phyloP scores from a whole-genome alignment of 2,113 vertebrate species.

The Trochalopteron elliotii region DNA sequence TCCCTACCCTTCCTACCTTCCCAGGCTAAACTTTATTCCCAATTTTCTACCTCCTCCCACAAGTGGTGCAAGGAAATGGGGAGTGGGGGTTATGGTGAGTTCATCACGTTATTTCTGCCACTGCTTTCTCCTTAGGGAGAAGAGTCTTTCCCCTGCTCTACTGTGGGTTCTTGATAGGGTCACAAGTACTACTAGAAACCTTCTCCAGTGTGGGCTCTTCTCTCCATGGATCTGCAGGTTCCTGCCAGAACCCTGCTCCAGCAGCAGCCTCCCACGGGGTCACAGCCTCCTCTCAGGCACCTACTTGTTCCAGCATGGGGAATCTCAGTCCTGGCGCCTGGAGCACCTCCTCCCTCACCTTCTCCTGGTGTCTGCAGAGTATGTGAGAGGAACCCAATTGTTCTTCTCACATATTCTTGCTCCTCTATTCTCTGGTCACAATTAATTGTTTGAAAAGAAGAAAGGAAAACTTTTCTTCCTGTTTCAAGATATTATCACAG shows the following conservation, averaged over 20 bases:
- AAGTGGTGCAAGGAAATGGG: not conserved
- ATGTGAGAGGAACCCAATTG: not conserved
- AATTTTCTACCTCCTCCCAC: not conserved
- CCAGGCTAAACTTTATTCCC: not conserved
- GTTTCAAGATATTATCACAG: not conserved
- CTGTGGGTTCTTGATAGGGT: no score
- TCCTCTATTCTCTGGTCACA: not conserved
- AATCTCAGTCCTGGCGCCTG: not conserved
- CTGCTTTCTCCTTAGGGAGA: not conserved
- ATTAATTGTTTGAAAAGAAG: fast-evolving
- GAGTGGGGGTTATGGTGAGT: not conserved
- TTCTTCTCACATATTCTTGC: not conserved
- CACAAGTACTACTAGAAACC: not conserved
- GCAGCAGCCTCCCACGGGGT: fast-evolving
- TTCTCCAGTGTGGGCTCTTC: not conserved
- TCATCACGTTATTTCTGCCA: not conserved
- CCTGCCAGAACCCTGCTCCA: not conserved
- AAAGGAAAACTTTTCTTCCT: not conserved
- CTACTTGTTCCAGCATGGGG: fast-evolving
- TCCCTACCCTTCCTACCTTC: not conserved
- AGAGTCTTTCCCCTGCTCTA: not conserved
- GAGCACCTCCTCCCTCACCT: not conserved
- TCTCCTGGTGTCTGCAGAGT: not conserved
- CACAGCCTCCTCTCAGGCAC: not conserved
- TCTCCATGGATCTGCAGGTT: not conserved